Percentiles rank a stretch among this genome's conserved stretches.
Evolutionary conservation across 2,888 invertebrate genomes (phyloP).

Genomic region (Napeogenes inachia): DNA sequence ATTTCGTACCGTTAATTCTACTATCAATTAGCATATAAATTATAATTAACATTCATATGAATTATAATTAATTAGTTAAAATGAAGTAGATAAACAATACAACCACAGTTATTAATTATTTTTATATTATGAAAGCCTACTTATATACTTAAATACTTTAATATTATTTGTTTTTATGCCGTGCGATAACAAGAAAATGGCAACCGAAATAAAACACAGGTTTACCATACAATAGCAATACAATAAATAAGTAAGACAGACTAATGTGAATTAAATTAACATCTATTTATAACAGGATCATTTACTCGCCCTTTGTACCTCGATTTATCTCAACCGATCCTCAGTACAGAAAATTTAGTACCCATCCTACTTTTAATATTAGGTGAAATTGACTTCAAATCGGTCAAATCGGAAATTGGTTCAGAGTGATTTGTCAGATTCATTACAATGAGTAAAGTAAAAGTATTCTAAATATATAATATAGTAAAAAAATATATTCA

Average conservation of each 20-base stretch:
- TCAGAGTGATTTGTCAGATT: not conserved
- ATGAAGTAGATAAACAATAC: no score
- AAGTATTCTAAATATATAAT: no score
- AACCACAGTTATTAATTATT: no score
- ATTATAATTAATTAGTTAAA: no score
- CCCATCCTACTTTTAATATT: conserved; percentile 10
- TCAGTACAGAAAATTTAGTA: conserved; percentile 17
- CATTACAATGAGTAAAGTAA: not conserved
- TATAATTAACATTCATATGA: no score
- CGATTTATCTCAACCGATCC: conserved; percentile 15
- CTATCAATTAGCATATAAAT: no score
- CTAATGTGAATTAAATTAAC: conserved; percentile 5
- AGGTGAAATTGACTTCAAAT: conserved; percentile 12
- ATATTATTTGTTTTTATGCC: no score
- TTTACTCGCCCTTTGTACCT: conserved; percentile 13
- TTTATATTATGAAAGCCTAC: no score
- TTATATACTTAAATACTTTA: no score
- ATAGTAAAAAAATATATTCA: no score
- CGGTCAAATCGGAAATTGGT: conserved; percentile 1
- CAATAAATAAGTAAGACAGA: not conserved
- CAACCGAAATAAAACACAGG: not conserved
- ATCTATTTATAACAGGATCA: conserved; percentile 9
- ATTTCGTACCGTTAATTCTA: no score
- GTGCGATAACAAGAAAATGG: no score
- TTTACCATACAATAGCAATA: not conserved